Evolutionary conservation across 2,113 vertebrate genomes (phyloP).

Genomic region (Tragelaphus scriptus): DNA sequence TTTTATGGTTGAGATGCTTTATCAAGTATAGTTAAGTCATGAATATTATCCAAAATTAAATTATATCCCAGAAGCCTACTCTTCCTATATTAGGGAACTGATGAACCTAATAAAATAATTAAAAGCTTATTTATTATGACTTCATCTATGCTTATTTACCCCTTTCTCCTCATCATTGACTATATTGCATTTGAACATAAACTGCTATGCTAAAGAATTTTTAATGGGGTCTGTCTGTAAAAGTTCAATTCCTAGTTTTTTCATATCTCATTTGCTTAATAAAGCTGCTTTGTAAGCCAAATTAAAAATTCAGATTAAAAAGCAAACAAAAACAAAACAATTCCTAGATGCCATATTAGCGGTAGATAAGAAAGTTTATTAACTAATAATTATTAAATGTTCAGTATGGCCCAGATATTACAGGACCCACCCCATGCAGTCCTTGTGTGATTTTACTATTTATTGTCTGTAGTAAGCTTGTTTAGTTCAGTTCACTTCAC

Average conservation of each 20-base stretch:
- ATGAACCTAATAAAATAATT: not conserved
- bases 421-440: not conserved
- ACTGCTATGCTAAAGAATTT: not conserved
- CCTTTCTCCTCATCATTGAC: not conserved
- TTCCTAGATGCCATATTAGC: not conserved
- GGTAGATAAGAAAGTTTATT: not conserved
- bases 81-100: not conserved
- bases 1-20: constrained; percentile 51
- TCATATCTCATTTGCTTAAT: not conserved
- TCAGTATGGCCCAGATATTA: not conserved
- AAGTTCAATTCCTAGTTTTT: not conserved
- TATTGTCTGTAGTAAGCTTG: not conserved
- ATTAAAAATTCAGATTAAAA: not conserved
- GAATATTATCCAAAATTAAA: constrained; percentile 13
- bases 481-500: not conserved
- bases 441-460: not conserved
- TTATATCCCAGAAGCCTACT: not conserved
- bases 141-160: not conserved
- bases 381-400: not conserved
- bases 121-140: not conserved
- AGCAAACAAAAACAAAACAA: not conserved
- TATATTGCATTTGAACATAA: not conserved
- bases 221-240: not conserved
- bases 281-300: not conserved
- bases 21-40: constrained; percentile 11